These are phyloP conservation scores for Callipepla californica DNA, from an alignment of 2,113 vertebrate species.

Conservation along the genomic window DNA sequence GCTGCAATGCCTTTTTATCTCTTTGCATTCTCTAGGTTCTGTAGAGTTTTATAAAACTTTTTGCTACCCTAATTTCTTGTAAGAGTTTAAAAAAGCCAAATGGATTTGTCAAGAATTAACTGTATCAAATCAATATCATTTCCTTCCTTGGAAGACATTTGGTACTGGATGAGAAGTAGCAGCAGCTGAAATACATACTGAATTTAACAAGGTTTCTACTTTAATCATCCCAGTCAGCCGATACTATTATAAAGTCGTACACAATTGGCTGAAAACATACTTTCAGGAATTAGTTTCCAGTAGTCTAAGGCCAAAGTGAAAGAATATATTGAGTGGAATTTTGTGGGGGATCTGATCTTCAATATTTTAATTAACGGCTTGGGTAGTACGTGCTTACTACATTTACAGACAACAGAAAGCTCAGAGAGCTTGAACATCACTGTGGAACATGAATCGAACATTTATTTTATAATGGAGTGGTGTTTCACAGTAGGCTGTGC, in stretches of 20 bases:
- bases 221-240: neutral
- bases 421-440: neutral
- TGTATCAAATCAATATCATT: slow-evolving; percentile 35
- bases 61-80: neutral
- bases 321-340: slow-evolving; percentile 17
- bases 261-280: slow-evolving; percentile 1
- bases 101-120: slow-evolving; percentile 49
- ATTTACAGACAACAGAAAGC: slow-evolving; percentile 20
- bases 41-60: neutral
- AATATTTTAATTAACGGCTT: slow-evolving; percentile 49
- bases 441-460: neutral
- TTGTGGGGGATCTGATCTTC: slow-evolving; percentile 15
- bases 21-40: neutral
- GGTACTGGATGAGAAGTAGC: slow-evolving; percentile 14
- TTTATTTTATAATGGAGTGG: neutral
- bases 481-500: neutral
- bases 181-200: slow-evolving; percentile 18
- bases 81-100: slow-evolving; percentile 27
- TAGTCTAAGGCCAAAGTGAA: neutral
- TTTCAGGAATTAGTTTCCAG: slow-evolving; percentile 24
- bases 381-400: neutral
- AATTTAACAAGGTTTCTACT: slow-evolving; percentile 16
- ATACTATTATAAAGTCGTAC: neutral
- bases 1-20: neutral
- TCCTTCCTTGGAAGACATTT: slow-evolving; percentile 7